Evolutionary conservation across 1,140 invertebrate species (phyloP), one percentile per base, ranked within the genome.

Genomic region (Diprion similis): DNA sequence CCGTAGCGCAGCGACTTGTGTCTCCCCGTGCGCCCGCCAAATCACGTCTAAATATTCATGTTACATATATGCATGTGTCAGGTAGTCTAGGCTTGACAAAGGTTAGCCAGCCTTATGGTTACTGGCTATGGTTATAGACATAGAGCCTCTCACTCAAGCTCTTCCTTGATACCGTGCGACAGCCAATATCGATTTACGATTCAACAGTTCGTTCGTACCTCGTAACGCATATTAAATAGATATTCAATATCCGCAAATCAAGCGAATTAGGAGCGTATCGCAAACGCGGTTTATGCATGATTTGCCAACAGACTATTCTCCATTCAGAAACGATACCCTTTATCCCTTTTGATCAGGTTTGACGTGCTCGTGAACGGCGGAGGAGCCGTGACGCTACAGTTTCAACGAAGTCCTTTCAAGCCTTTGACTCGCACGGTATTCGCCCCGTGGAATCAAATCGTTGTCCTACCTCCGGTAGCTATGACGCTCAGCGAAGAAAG

Each of bases 281-380:
- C 24, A 37, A 37, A 37, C 2, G 24, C 24, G 24, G 24, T 37
- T 1, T 37, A 37, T 37, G 24, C 24, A 37, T 37, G 24, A 37
- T 37, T 37, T 37, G 24, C 0, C 24, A 37, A 37, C 6, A 1
- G 24, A 3, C 24, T 37, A 37, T 37, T 37, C 24, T 0, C 24
- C 24, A 6, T 37, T 37, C 24, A 37, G 24, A 37, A 37, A 37
- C 24, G 24, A 37, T 37, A 37, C 24, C 24, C 24, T 37, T 37
- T 37, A 15, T 70, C 3, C 68, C 66, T 77, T 74, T 64, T 69
- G 80, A 85, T 78, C 85, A 99, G 98, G 94, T 99, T 99, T 90
- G 98, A 99, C 89, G 94, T 99, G 64, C 89, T 99, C 79, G 98
- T 99, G 46, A 99, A 99, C 89, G 98, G 98, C 18, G 98, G 98